Percentiles rank a stretch among this genome's conserved stretches.
These are phyloP conservation scores for Rousettus madagascariensis DNA, from an alignment of 2,797 vertebrate species.

Conservation along the genomic window DNA sequence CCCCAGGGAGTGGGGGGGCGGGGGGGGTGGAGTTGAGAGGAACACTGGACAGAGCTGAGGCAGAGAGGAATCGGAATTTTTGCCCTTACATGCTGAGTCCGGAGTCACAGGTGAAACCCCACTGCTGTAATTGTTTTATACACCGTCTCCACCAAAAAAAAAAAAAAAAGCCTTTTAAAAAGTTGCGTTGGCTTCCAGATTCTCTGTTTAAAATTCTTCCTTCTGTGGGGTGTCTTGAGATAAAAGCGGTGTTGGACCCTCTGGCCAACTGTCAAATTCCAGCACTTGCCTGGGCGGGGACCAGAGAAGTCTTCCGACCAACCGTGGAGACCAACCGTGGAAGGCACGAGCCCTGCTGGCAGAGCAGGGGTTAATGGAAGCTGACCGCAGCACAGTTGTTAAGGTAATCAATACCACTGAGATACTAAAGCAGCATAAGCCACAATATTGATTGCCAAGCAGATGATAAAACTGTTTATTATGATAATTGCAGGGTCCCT, in stretches of 20 bases:
- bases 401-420: constrained; percentile 97
- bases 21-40: background rate
- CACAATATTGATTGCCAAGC: constrained; percentile 94
- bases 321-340: background rate
- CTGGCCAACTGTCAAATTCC: constrained; percentile 34
- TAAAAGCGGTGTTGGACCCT: constrained; percentile 9
- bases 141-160: rapidly evolving
- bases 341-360: background rate
- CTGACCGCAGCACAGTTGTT: constrained; percentile 93
- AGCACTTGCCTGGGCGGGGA: background rate
- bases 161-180: background rate
- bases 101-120: background rate
- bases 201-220: constrained; percentile 39
- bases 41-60: background rate
- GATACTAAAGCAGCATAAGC: constrained; percentile 99
- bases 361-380: constrained; percentile 89
- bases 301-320: background rate
- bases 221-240: background rate
- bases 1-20: background rate
- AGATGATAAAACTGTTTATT: constrained; percentile 99
- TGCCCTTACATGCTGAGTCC: background rate
- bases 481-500: constrained; percentile 90
- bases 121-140: background rate
- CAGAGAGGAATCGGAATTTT: background rate
- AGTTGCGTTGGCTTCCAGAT: background rate